Percentiles rank a stretch among this genome's conserved stretches.
phyloP scores from a whole-genome alignment of 2,888 invertebrate genomes.

The Nomada fucata region DNA sequence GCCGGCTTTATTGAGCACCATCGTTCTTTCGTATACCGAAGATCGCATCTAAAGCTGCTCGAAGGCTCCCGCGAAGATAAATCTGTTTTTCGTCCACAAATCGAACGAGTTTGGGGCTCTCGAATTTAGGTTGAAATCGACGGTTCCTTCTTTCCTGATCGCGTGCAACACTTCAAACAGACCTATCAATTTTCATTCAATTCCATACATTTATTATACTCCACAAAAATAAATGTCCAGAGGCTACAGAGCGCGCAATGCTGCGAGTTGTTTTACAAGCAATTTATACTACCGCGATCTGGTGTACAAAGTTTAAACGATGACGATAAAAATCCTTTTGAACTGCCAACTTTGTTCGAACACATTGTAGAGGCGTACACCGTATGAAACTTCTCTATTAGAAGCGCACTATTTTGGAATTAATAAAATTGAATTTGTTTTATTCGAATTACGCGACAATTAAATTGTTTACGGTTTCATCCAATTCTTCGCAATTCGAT shows the following conservation, averaged over 20 bases:
- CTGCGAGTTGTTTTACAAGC: no score
- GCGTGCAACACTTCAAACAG: conserved; percentile 4
- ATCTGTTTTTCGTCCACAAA: conserved; percentile 33
- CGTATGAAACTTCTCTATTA: no score
- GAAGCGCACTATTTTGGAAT: no score
- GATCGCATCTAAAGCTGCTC: conserved; percentile 32
- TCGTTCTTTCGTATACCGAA: conserved; percentile 19
- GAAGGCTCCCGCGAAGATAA: conserved; percentile 36
- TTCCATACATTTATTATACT: background rate
- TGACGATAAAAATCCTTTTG: background rate
- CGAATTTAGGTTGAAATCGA: conserved; percentile 30
- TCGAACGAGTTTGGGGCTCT: conserved; percentile 14
- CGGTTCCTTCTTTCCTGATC: conserved; percentile 6
- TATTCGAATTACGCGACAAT: no score
- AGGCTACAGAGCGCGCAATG: background rate
- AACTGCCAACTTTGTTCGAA: background rate
- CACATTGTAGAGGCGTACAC: background rate
- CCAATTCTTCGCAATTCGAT: background rate
- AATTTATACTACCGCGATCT: background rate
- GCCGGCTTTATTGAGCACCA: conserved; percentile 43
- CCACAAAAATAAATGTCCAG: background rate
- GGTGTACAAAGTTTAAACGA: background rate
- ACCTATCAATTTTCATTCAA: background rate
- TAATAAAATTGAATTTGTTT: no score
- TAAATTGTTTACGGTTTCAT: no score